Evolutionary conservation across 2,113 vertebrate genomes (phyloP).

Genomic region (Cisticola juncidis): DNA sequence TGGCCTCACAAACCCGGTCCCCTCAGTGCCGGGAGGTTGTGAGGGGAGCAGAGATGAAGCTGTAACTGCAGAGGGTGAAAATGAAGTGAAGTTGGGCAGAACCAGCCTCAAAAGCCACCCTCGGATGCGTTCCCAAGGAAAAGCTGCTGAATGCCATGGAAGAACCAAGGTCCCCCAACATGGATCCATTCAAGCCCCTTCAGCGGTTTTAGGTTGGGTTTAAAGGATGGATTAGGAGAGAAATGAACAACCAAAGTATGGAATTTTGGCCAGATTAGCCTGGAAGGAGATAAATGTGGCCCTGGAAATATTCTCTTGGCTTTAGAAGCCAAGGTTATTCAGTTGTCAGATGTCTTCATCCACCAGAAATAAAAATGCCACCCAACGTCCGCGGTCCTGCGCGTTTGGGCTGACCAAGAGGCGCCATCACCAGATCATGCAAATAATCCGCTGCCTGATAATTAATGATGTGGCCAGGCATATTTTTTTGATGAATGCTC

Average conservation of each 20-base stretch:
- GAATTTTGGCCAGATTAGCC: not conserved
- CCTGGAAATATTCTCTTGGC: not conserved
- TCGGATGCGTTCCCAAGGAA: not conserved
- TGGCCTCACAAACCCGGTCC: not conserved
- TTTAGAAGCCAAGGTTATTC: not conserved
- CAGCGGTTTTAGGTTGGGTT: not conserved
- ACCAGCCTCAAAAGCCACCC: not conserved
- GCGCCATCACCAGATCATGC: conserved; percentile 60
- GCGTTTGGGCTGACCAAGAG: not conserved
- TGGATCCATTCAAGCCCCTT: not conserved
- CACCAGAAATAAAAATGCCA: not conserved
- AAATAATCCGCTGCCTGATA: conserved; percentile 65
- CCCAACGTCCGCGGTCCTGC: not conserved
- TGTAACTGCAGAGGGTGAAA: not conserved
- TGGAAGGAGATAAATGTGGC: not conserved
- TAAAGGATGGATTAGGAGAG: not conserved
- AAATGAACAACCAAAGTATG: not conserved
- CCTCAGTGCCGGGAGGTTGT: accelerated
- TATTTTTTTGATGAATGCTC: conserved; percentile 83
- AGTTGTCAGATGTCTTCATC: conserved; percentile 50
- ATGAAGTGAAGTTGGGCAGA: not conserved
- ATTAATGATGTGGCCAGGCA: conserved; percentile 70
- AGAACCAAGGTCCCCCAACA: not conserved
- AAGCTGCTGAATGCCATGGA: not conserved
- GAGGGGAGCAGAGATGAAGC: not conserved